Evolutionary conservation across 2,797 vertebrate species (phyloP).

Genomic region (Strix occidentalis): DNA sequence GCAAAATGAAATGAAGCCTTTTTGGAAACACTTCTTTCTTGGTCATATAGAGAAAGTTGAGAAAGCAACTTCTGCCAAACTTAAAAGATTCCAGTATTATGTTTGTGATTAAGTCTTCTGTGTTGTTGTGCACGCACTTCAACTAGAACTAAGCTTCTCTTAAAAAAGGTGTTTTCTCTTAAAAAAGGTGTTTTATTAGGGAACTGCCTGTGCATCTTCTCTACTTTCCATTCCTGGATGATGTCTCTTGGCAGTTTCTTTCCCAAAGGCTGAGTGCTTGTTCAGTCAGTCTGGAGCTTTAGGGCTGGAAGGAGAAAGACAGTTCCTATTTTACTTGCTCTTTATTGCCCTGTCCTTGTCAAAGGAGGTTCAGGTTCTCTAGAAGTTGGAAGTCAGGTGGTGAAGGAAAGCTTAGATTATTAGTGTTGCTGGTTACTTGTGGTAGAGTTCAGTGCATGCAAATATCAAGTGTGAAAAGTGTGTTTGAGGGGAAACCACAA

Average conservation of each 20-base stretch:
- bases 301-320: background rate
- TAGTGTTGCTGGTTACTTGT: background rate
- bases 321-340: background rate
- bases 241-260: background rate
- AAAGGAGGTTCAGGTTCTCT: background rate
- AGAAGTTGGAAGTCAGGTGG: background rate
- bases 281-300: background rate
- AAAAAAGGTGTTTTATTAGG: background rate
- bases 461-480: background rate
- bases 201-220: background rate
- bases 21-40: background rate
- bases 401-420: background rate
- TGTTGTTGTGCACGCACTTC: rapidly evolving
- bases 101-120: background rate
- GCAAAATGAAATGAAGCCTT: background rate
- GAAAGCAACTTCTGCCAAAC: background rate
- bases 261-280: background rate
- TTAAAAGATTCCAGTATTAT: background rate
- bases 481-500: background rate
- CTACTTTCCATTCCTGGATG: background rate
- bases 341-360: background rate
- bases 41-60: background rate
- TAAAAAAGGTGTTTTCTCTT: background rate
- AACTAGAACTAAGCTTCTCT: background rate
- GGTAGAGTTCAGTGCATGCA: background rate